Evolutionary conservation across 2,113 vertebrate genomes (phyloP).

Genomic region (Platysteira castanea): DNA sequence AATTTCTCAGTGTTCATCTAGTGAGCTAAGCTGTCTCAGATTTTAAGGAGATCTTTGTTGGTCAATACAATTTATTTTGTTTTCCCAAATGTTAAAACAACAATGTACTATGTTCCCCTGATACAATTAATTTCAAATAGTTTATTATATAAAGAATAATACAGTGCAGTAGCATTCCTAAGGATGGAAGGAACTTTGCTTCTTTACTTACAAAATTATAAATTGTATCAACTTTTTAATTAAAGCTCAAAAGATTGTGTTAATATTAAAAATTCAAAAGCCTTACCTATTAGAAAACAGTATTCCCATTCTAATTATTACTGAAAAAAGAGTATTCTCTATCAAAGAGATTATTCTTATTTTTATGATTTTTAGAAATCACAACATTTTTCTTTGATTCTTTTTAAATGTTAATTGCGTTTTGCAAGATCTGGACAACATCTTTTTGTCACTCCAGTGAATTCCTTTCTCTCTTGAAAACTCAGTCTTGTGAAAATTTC

Average conservation of each 20-base stretch:
- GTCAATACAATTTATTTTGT: neutral
- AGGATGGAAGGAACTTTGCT: neutral
- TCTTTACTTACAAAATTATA: neutral
- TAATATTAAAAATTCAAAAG: neutral
- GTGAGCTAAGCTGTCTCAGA: neutral
- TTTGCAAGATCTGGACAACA: neutral
- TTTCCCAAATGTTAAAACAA: neutral
- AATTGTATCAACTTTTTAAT: neutral
- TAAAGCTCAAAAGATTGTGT: neutral
- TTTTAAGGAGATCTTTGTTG: neutral
- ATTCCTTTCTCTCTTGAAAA: neutral
- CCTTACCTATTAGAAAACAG: neutral
- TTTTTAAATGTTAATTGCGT: neutral
- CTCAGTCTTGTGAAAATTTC: neutral
- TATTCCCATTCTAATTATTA: neutral
- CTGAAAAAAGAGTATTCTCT: neutral
- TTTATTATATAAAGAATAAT: neutral
- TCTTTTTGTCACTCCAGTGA: neutral
- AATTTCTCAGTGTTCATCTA: neutral
- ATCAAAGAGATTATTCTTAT: neutral
- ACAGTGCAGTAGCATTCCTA: neutral
- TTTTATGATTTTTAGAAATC: neutral
- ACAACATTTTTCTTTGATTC: neutral
- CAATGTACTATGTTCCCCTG: neutral
- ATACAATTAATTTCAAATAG: neutral